phyloP scores from a whole-genome alignment of 2,113 vertebrate genomes.

The Plectropomus leopardus region DNA sequence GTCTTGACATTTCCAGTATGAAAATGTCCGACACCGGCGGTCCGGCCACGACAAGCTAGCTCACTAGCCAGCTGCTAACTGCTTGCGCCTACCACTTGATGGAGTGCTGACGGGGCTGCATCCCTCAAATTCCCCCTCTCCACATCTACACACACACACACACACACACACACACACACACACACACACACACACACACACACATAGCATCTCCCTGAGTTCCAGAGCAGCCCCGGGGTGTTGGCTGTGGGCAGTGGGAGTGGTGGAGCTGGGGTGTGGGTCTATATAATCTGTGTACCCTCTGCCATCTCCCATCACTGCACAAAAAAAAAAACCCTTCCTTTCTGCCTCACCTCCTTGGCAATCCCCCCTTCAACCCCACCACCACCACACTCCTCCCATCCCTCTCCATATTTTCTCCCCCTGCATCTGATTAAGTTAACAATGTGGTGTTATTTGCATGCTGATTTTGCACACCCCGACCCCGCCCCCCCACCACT shows the following conservation, averaged over 20 bases:
- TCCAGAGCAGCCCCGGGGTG: constrained; percentile 43
- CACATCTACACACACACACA: constrained; percentile 7
- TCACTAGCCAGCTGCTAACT: constrained; percentile 32
- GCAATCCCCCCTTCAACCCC: constrained; percentile 49
- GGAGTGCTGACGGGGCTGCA: constrained; percentile 43
- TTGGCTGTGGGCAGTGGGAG: constrained; percentile 56
- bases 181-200: no score
- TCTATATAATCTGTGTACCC: constrained; percentile 86
- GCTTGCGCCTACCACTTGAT: constrained; percentile 54
- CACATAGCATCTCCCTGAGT: constrained; percentile 23
- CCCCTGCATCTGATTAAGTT: constrained; percentile 99
- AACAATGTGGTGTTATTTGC: constrained; percentile 99
- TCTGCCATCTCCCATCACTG: constrained; percentile 85
- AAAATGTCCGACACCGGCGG: constrained; percentile 28
- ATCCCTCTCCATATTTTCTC: constrained; percentile 93
- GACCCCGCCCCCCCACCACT: constrained; percentile 72
- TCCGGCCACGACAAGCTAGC: constrained; percentile 18
- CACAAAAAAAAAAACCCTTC: constrained; percentile 48
- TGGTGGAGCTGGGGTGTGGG: constrained; percentile 48
- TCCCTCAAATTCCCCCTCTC: constrained; percentile 10
- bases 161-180: constrained; percentile 8
- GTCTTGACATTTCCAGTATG: constrained; percentile 50
- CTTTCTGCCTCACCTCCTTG: constrained; percentile 66
- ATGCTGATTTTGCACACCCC: constrained; percentile 98
- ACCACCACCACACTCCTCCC: constrained; percentile 86